These are phyloP conservation scores for Jordanella pulchra DNA, from an alignment of 2,797 vertebrate genomes.

Conservation along the genomic window DNA sequence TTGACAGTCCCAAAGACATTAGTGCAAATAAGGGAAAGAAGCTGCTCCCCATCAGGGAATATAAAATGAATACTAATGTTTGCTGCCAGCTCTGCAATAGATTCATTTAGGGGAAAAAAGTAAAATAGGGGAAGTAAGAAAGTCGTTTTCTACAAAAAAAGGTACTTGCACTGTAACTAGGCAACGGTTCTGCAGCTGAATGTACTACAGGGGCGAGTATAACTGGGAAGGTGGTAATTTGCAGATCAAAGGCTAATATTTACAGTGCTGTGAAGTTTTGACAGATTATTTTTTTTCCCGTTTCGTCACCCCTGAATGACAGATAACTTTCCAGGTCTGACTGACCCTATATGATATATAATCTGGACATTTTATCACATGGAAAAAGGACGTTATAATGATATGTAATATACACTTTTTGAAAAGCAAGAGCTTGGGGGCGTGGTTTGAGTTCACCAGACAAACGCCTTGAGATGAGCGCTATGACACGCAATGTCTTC, in stretches of 20 bases:
- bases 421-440: too few species aligned
- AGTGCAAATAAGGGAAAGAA: constrained; percentile 51
- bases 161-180: constrained; percentile 74
- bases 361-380: neutral
- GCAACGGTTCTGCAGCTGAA: constrained; percentile 72
- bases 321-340: neutral
- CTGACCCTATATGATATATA: neutral
- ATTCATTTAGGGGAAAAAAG: constrained; percentile 46
- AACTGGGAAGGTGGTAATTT: constrained; percentile 60
- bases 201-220: constrained; percentile 69
- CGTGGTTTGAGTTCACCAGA: too few species aligned
- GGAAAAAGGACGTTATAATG: too few species aligned
- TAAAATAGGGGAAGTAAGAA: constrained; percentile 28
- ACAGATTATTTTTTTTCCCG: neutral
- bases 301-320: neutral
- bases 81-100: constrained; percentile 67
- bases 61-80: constrained; percentile 72
- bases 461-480: too few species aligned
- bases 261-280: neutral
- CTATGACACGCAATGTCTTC: too few species aligned
- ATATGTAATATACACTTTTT: too few species aligned
- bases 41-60: constrained; percentile 60
- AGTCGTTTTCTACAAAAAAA: constrained; percentile 65
- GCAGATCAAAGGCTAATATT: constrained; percentile 43
- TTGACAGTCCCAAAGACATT: constrained; percentile 54